Evolutionary conservation across 2,113 vertebrate genomes (phyloP), one percentile per base, ranked within the genome.

Genomic region (Poeciliopsis retropinna): DNA sequence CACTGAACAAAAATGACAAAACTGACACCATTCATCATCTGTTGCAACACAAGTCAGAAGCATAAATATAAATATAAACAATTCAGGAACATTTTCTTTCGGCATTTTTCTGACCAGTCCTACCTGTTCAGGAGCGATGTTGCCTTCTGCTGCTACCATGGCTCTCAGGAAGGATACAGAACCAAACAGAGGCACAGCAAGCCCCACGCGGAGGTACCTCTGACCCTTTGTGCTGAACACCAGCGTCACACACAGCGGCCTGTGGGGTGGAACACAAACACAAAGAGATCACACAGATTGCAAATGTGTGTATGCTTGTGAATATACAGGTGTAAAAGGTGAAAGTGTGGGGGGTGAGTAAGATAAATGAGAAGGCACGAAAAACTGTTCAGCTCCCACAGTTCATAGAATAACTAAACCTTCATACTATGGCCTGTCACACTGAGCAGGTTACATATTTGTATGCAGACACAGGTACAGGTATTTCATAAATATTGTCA

Each of bases 121-220:
- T 80, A 98, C 97, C 97, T 98, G 96, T 37, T 97, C 94, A 0
- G 94, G 91, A 15, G 95, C 90, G 73, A 96, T 68, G 6, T 88
- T 91, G 37, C 96, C 96, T 91, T 97, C 96, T 47, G 95, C 92
- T 0, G 97, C 96, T 60, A 96, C 96, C 95, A 97, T 95, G 82
- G 88, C 87, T 75, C 97, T 95, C 86, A 99, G 92, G n/a, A 84
- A 88, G 0, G 95, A 94, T 76, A 97, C 78, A 0, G 95, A 95
- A 71, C 97, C 95, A 17, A 93, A 88, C 27, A 99, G 94, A 0
- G 97, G 97, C 69, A 98, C 94, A 0, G 97, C 96, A 88, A 99
- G 86, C 0, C 97, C 97, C n/a, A 98, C 90, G 28, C 96, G 95
- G 80, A 97, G 85, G 71, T 96, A 97, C 72, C 92, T 88, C 85